These are phyloP conservation scores for Pocota personata DNA, from an alignment of 2,888 invertebrate species.

Conservation along the genomic window DNA sequence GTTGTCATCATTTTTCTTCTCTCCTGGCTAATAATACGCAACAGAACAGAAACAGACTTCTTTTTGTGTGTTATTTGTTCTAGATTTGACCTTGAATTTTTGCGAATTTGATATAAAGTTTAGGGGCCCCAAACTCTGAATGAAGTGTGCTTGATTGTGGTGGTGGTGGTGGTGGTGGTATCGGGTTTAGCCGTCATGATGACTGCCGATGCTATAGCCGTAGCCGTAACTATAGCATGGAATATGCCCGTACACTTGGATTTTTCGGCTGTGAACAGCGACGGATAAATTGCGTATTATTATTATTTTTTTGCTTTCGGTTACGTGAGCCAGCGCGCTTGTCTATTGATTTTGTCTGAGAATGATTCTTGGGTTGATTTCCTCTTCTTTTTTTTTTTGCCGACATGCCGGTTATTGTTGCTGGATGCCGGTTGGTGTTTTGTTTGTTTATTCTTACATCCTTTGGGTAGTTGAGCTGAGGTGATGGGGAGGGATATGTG, in stretches of 20 bases:
- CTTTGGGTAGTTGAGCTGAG: neutral
- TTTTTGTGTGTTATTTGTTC: constrained; percentile 49
- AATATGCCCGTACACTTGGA: neutral
- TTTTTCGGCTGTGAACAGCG: neutral
- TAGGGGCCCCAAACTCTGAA: constrained; percentile 58
- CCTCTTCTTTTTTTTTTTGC: neutral
- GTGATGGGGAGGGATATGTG: neutral
- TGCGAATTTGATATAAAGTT: constrained; percentile 64
- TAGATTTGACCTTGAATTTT: constrained; percentile 69
- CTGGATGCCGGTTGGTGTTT: constrained; percentile 14
- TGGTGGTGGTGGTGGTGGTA: neutral
- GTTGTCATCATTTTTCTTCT: neutral
- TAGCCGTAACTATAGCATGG: neutral
- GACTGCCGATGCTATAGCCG: neutral
- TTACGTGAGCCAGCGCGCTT: constrained; percentile 37
- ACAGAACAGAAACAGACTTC: neutral
- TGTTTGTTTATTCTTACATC: constrained; percentile 24
- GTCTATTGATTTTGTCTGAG: constrained; percentile 55
- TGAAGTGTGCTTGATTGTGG: constrained; percentile 36
- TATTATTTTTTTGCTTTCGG: constrained; percentile 4
- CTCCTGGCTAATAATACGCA: neutral
- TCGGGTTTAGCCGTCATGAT: constrained; percentile 2
- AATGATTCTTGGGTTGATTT: constrained; percentile 24
- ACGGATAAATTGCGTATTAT: constrained; percentile 44
- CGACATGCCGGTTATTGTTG: constrained; percentile 8